Evolutionary conservation across 1,140 invertebrate species (phyloP), one percentile per base, ranked within the genome.

Genomic region (Aporrectodea caliginosa): DNA sequence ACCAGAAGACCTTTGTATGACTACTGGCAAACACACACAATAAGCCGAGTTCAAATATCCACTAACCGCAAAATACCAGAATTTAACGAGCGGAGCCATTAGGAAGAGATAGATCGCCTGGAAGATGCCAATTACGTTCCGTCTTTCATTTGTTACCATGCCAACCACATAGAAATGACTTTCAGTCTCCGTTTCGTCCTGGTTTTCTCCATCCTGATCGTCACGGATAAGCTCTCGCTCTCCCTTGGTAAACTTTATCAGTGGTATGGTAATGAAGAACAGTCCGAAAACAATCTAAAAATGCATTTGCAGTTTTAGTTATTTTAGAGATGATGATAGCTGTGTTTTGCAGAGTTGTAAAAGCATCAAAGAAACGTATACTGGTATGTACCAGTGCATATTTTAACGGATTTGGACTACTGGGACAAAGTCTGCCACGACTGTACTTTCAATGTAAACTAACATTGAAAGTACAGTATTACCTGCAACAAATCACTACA

Each of bases 71-170:
- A 73, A 34, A 74, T 78, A 83, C 32, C 81, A 69, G 78, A 83
- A 83, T 77, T 83, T 83, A 31, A 82, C 82, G n/a, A 82, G 29
- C 1, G 82, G 82, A 30, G 87, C 85, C 33, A 84, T 83, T 70
- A 86, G 85, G 82, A 86, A 87, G 75, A 81, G 85, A 77, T 84
- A 84, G 31, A 86, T 77, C 16, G 85, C 85, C 69, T 77, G 75
- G 1, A 82, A 79, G 14, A 85, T 16, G 69, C 81, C 83, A 29
- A 87, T 83, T 14, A 32, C 43, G 68, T 70, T 35, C 22, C 35
- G 16, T 1, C 16, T 35, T n/a, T 35, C 22, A 2, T 35, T 27
- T 35, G 6, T 2, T 2, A 2, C 31, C 72, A 73, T 30, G 22
- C 43, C 72, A 22, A 32, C 72, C 1, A 1, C 12, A 32, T 12